Base-by-base conservation (phyloP, 2,797 vertebrate genomes). In the Phataginus tetradactyla region DNA sequence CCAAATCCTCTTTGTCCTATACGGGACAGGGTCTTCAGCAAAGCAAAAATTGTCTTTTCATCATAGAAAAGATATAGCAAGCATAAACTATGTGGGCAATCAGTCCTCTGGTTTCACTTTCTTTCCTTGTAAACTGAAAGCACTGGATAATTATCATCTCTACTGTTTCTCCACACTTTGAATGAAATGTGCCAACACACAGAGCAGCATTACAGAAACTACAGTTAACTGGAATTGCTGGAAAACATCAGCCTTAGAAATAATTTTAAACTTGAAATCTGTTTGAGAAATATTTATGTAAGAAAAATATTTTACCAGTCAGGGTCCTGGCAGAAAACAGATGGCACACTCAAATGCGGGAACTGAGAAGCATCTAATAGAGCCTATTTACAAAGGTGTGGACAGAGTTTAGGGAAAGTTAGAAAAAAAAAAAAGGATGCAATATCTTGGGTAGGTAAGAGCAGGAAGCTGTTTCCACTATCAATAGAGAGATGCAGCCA, bases 201-300 rank as follows among this genome's bases (percentile, higher is more conserved):
- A 75, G 8, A 86, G n/a, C 37, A 90, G 15, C 9, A 51, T 51
- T 51, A 53, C 2, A 75, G 66, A 87, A 86, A 77, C 1, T 18
- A 7, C 15, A 64, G 6, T 81, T 75, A 61, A 59, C 20, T 66
- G 25, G 42, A 95, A 42, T 39, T 78, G n/a, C 49, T 77, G 17
- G 71, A 85, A 93, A 85, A 37, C 55, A 45, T 45, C 61, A 34
- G 45, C 55, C 45, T 75, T 59, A 12, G 34, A 92, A 96, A 88
- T 69, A 71, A 14, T 79, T 71, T 95, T 91, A 59, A 91, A 92
- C 18, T 75, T 96, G 45, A 71, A 81, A 94, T 69, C n/a, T 94
- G n/a, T 78, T 91, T 86, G 39, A 59, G 51, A 95, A 87, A 80
- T 66, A 77, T 49, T 68, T 94, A 81, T 3, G 17, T 59, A 45